Evolutionary conservation across 2,113 vertebrate genomes (phyloP).

Genomic region (Amphiprion ocellaris): DNA sequence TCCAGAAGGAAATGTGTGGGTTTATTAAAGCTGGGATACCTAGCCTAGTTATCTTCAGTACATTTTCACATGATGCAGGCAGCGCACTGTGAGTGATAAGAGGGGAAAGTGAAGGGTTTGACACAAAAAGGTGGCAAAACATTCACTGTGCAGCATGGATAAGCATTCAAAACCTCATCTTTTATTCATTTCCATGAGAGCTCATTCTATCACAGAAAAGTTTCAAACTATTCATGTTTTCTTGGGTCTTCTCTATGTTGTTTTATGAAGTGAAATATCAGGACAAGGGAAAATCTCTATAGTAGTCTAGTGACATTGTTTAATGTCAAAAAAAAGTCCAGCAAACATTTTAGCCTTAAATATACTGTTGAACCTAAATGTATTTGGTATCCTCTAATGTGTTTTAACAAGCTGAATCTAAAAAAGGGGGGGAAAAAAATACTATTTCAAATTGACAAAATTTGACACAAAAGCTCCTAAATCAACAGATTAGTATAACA

Average conservation of each 20-base stretch:
- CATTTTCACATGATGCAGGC: constrained; percentile 4
- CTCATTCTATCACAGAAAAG: constrained; percentile 13
- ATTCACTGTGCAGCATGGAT: constrained; percentile 3
- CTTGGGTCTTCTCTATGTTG: neutral
- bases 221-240: neutral
- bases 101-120: constrained; percentile 8
- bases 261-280: neutral
- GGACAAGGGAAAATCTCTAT: neutral
- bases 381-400: neutral
- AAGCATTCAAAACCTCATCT: constrained; percentile 40
- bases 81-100: neutral
- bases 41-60: neutral
- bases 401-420: neutral
- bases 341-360: neutral
- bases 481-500: no score
- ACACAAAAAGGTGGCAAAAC: constrained; percentile 17
- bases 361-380: neutral
- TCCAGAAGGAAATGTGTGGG: neutral
- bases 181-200: constrained; percentile 43
- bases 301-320: neutral
- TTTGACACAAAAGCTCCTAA: neutral
- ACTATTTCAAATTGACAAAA: neutral
- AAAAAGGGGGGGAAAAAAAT: neutral
- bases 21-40: no score
- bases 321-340: neutral